phyloP scores from a whole-genome alignment of 2,797 vertebrate genomes.

The Aphelocoma californica region DNA sequence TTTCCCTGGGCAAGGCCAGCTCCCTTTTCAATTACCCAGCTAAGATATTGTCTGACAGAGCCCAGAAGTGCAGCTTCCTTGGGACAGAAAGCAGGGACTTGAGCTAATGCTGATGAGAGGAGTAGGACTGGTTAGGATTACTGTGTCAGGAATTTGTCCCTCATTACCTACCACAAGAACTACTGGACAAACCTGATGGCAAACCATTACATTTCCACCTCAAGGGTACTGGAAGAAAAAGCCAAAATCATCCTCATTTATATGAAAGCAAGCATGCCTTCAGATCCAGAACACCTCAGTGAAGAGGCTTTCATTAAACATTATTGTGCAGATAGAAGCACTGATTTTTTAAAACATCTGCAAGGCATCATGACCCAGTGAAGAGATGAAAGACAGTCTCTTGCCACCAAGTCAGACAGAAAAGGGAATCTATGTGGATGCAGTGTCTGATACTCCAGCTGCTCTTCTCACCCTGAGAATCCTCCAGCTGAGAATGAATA shows the following conservation, averaged over 20 bases:
- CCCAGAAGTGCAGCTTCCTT: not conserved
- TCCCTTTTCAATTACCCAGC: not conserved
- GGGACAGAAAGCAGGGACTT: not conserved
- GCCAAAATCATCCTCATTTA: not conserved
- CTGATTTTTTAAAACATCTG: not conserved
- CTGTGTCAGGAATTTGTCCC: accelerated
- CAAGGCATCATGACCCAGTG: not conserved
- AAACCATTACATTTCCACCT: not conserved
- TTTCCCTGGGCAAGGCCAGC: not conserved
- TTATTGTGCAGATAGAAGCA: not conserved
- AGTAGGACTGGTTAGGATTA: not conserved
- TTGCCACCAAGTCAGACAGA: not conserved
- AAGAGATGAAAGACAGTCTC: not conserved
- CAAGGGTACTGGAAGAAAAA: not conserved
- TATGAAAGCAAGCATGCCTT: not conserved
- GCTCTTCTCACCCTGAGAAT: too few relatives aligned
- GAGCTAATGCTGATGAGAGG: accelerated
- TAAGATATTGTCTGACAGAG: not conserved
- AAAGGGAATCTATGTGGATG: not conserved
- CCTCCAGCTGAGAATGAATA: not conserved
- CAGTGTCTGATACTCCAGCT: not conserved
- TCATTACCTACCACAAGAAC: not conserved
- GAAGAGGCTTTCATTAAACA: not conserved
- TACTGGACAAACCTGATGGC: not conserved
- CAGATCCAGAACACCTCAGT: not conserved